Evolutionary conservation across 2,888 invertebrate genomes (phyloP), one percentile per base, ranked within the genome.

Genomic region (Lepidocyrtoides sp.): DNA sequence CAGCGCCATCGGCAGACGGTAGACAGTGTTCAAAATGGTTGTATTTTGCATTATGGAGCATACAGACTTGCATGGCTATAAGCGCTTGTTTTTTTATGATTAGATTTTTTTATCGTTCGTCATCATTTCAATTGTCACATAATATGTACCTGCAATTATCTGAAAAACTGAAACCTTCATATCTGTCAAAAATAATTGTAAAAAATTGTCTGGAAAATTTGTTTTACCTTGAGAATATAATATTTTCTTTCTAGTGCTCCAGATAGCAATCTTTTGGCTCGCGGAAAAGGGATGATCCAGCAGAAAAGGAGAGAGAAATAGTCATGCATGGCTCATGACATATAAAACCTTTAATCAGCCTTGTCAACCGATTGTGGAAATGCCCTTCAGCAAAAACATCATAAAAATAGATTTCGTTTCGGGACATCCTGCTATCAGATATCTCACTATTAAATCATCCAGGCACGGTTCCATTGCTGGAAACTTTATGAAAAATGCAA

Each of bases 191-290:
- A 79, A 79, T 79, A 57, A 79, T 36, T 69, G 20, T n/a, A 17
- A 79, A 57, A 79, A 36, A 36, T 60, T 36, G 60, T 41, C 26
- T 17, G 23, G n/a, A 72, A 54, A 72, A 85, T 54, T 20, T 72
- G 72, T 41, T 69, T 85, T 72, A 63, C 85, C 69, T 85, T 85
- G 72, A 85, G n/a, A 85, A 48, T 32, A 17, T 85, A 51, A 32
- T 54, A 17, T 63, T 51, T 44, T 51, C 48, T 48, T 75, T 75
- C 41, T 17, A 79, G 54, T 54, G 54, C n/a, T 32, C 79, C 29
- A 48, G n/a, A 41, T 41, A 41, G 5, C 8, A 36, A 48, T 75
- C 75, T 48, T 48, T 26, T 75, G 12, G 75, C 44, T 75, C 2
- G 23, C 0, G 23, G 44, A 17, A 23, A 48, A 48, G 26, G 26